Evolutionary conservation across 2,888 invertebrate genomes (phyloP).

Genomic region (Petrophora chlorosata): DNA sequence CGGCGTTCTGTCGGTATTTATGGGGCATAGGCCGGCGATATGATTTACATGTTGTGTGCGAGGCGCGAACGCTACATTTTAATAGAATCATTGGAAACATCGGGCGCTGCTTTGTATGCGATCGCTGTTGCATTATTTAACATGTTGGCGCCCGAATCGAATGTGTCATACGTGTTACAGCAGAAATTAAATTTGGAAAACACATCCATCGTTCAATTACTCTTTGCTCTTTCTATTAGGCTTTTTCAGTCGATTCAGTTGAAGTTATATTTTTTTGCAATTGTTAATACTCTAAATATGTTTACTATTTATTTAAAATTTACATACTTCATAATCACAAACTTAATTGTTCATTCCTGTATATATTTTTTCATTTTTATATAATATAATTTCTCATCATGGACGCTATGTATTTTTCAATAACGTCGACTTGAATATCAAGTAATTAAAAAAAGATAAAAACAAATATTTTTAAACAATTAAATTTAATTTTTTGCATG

Average conservation of each 20-base stretch:
- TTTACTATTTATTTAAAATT: too few species aligned
- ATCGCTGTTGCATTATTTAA: constrained; percentile 42
- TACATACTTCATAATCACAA: too few species aligned
- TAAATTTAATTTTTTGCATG: too few species aligned
- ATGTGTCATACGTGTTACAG: constrained; percentile 17
- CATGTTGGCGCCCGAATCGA: constrained; percentile 14
- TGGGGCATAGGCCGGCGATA: constrained; percentile 31
- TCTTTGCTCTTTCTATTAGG: neutral
- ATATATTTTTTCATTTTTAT: too few species aligned
- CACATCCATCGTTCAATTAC: constrained; percentile 19
- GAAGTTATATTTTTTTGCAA: neutral
- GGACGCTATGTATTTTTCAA: too few species aligned
- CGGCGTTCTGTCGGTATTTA: constrained; percentile 39
- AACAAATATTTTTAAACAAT: too few species aligned
- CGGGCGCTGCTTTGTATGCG: constrained; percentile 56
- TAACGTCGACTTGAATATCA: too few species aligned
- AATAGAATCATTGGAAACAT: constrained; percentile 55
- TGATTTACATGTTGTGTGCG: constrained; percentile 66
- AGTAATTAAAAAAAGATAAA: too few species aligned
- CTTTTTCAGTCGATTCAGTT: neutral
- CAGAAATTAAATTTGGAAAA: constrained; percentile 21
- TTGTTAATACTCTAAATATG: too few species aligned
- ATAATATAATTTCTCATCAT: too few species aligned
- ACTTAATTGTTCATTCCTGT: too few species aligned
- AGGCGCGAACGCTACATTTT: constrained; percentile 32